phyloP scores from a whole-genome alignment of 2,888 invertebrate genomes.

The Chrysotoxum bicinctum region DNA sequence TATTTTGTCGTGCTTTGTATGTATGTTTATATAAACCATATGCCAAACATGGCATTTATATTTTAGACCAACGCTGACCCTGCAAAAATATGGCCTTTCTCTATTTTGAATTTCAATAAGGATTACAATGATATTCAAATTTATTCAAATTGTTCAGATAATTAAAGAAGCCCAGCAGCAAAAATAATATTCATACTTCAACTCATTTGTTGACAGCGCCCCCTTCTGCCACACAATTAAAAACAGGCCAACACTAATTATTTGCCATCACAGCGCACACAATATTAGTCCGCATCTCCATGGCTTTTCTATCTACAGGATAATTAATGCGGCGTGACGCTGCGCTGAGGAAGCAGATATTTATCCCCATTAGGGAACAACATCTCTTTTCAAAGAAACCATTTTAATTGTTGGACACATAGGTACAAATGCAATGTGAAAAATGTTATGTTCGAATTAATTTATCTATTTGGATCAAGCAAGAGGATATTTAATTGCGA shows the following conservation, averaged over 20 bases:
- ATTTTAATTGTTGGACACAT: constrained; percentile 45
- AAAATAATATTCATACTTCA: not conserved
- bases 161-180: not conserved
- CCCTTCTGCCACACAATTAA: not conserved
- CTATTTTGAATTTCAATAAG: not conserved
- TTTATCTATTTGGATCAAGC: constrained; percentile 40
- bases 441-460: constrained; percentile 55
- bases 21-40: not conserved
- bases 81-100: not conserved
- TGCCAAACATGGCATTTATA: not conserved
- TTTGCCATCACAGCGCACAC: not conserved
- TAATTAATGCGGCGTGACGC: constrained; percentile 26
- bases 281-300: constrained; percentile 14
- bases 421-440: constrained; percentile 40
- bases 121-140: constrained; percentile 13
- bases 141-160: constrained; percentile 27
- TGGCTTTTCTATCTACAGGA: not conserved
- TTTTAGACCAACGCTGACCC: not conserved
- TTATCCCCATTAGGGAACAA: constrained; percentile 24
- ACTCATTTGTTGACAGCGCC: not conserved
- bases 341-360: not conserved
- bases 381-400: not conserved
- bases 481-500: constrained; percentile 41
- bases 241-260: constrained; percentile 34
- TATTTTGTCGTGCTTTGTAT: not conserved